Conservation (phyloP, 2,888 invertebrate species). For the Barypeithes pellucidus region DNA sequence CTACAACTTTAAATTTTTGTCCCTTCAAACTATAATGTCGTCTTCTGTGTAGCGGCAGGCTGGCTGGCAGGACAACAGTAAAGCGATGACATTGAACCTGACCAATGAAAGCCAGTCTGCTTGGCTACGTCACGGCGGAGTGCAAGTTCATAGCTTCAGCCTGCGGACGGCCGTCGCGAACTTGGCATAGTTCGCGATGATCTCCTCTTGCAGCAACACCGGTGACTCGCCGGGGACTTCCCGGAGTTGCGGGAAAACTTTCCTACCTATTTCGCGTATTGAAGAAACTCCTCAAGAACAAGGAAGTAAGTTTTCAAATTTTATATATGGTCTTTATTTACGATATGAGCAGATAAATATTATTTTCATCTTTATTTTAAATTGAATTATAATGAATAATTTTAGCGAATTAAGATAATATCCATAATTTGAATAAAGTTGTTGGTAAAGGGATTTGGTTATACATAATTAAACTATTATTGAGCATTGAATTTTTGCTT, state of each 20-base stretch:
- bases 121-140: constrained; percentile 75
- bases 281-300: constrained; percentile 1
- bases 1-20: background rate
- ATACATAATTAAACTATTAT: no score
- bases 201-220: constrained; percentile 21
- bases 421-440: no score
- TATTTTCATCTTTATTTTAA: no score
- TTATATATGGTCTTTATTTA: no score
- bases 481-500: no score
- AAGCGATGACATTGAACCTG: constrained; percentile 64
- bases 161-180: constrained; percentile 19
- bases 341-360: no score
- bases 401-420: no score
- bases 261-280: constrained; percentile 17
- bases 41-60: constrained; percentile 12
- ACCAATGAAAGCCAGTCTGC: constrained; percentile 74
- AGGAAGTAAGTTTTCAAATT: constrained; percentile 28
- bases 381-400: no score
- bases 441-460: no score
- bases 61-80: constrained; percentile 18
- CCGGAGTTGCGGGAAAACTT: constrained; percentile 33
- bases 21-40: background rate
- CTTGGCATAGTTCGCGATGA: constrained; percentile 42
- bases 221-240: background rate
- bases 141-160: constrained; percentile 52